These are phyloP conservation scores for Haemorhous mexicanus DNA, from an alignment of 2,113 vertebrate genomes.

Conservation along the genomic window DNA sequence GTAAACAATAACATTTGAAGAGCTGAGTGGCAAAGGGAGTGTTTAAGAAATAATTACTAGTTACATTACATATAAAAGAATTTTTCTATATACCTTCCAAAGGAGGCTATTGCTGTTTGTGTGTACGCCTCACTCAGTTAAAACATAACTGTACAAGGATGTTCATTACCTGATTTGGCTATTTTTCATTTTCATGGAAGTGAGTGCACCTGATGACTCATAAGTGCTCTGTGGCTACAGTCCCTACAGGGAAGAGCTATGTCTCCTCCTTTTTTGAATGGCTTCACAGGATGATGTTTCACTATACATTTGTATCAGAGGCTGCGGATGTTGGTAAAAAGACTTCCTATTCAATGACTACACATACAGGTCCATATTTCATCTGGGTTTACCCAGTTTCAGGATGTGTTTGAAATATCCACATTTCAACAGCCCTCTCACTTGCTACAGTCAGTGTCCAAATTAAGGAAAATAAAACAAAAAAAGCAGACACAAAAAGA, in stretches of 20 bases:
- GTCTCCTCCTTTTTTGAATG: background rate
- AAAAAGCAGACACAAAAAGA: background rate
- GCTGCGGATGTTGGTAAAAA: background rate
- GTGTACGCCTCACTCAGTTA: background rate
- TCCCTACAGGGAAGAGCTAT: background rate
- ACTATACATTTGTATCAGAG: background rate
- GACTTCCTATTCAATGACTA: background rate
- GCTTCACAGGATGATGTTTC: background rate
- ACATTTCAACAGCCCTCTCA: background rate
- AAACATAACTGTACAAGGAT: background rate
- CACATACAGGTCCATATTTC: background rate
- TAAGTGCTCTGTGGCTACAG: background rate
- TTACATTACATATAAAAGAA: background rate
- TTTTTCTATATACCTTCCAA: background rate
- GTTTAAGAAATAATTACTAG: background rate
- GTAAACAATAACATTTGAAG: background rate
- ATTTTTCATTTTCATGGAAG: background rate
- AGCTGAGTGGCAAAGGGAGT: background rate
- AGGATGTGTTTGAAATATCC: background rate
- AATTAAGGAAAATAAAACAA: background rate
- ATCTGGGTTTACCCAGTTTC: background rate
- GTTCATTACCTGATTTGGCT: background rate
- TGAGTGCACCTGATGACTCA: background rate
- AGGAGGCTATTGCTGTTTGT: background rate
- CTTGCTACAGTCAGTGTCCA: background rate